Base-by-base conservation (phyloP, 2,113 vertebrate species). In the Mormoops blainvillei region DNA sequence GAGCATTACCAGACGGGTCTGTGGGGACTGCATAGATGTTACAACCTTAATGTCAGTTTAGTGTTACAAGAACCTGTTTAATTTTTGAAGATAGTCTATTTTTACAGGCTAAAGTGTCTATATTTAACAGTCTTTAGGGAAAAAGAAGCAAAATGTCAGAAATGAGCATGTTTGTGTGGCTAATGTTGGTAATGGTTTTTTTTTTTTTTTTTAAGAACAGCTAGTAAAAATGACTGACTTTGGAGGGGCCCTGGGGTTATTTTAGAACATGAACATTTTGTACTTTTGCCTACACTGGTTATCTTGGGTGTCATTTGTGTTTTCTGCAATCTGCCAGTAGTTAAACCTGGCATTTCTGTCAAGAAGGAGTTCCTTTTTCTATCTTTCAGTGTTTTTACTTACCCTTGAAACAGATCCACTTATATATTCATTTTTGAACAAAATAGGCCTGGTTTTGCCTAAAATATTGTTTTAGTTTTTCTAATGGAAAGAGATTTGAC, bases 301-400 rank as follows among this genome's bases (percentile, higher is more conserved):
- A 78, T 68, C 97, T 97, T 94, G 19, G 31, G 22, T 95, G 96
- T 58, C 80, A 24, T 85, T 92, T 94, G 52, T 97, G 58, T 74
- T 96, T 96, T 26, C 82, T 97, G 52, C 19, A 38, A 19, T 91
- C 50, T 26, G 13, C 81, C 38, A 4, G 0, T 71, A 61, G 81
- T 86, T 88, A 82, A 89, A 89, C 65, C 43, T 88, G 67, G 36
- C 81, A 56, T 97, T 97, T 96, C 94, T 68, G 45, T 87, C 26
- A 70, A 24, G 89, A 93, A 87, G 45, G 88, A 94, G 90, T 50
- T 94, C 73, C 76, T 71, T 43, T 43, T 73, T 56, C 45, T 41
- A 48, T 48, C 73, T 94, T 87, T 89, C 31, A 68, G 54, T 78
- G 63, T 89, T 97, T 82, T 97, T 78, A 56, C 86, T 97, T 92